Base-by-base conservation (phyloP, 1,140 invertebrate species). In the Sarcophaga peregrina region DNA sequence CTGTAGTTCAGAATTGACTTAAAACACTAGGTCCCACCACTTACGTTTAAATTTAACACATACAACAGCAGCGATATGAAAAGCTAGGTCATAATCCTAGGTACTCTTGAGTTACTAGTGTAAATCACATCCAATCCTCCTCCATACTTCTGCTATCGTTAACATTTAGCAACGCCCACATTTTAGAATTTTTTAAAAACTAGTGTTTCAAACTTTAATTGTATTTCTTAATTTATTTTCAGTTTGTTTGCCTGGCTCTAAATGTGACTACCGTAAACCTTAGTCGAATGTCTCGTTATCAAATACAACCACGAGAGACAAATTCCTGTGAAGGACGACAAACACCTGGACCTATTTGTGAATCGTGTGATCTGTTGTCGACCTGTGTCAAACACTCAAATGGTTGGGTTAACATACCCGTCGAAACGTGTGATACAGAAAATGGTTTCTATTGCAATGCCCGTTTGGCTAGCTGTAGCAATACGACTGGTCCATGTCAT, bases 361-460 rank as follows among this genome's bases (percentile, higher is more conserved):
- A 90, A 46, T 89, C 87, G 15, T 90, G 89, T 58, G 86, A 89
- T n/a, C 76, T 90, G 46, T 72, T 90, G 37, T 86, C 89, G 45
- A 89, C 86, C 25, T 90, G 89, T 76, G 87, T 90, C 9, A 85
- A 85, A 9, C 86, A 88, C 76, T 88, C 86, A n/a, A 88, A 85
- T 68, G 87, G 86, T 9, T 90, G 89, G 89, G 86, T 89, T 0
- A 90, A 88, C 52, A 87, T 90, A 47, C 89, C 89, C 7, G 87
- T 90, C 10, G 89, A 90, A 20, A 86, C 86, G 13, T 90, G 89
- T 62, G 88, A 90, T 84, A 85, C 84, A 46, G 85, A 85, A 37
- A 86, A 89, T n/a, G 89, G 89, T 0, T 88, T 84, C 75, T 90
- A 88, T 80, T 90, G 89, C 68, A 90, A 90, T 83, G 78, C 87